Conservation (phyloP, 2,113 vertebrate species). For the Camelus dromedarius region DNA sequence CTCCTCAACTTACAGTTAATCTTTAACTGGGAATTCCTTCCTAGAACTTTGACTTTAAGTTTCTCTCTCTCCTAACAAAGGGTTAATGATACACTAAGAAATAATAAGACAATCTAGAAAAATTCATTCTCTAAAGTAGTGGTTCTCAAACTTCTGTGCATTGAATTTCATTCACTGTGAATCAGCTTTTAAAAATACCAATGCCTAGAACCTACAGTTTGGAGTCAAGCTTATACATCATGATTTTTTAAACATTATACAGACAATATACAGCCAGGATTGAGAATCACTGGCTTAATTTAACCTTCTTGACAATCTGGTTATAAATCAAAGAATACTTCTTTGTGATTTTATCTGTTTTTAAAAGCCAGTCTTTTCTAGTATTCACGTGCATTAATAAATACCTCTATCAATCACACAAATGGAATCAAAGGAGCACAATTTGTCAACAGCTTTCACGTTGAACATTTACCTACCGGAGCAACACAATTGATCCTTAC, state of each 20-base stretch:
- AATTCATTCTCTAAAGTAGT: slow-evolving; percentile 1
- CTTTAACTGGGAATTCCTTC: not conserved
- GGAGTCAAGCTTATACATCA: not conserved
- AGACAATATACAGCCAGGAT: not conserved
- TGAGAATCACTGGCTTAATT: not conserved
- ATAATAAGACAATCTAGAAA: not conserved
- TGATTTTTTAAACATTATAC: not conserved
- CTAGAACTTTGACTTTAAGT: not conserved
- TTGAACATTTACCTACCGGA: slow-evolving; percentile 88
- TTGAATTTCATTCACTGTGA: not conserved
- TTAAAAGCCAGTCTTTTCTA: not conserved
- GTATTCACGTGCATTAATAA: not conserved
- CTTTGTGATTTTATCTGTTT: not conserved
- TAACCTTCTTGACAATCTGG: slow-evolving; percentile 15
- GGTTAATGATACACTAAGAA: not conserved
- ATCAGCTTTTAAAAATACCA: slow-evolving; percentile 42
- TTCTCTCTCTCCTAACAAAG: slow-evolving; percentile 14
- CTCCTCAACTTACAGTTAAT: not conserved
- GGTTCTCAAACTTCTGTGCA: not conserved
- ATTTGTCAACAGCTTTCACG: not conserved
- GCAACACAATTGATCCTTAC: slow-evolving; percentile 94
- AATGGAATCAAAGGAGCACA: not conserved
- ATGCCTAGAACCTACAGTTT: not conserved
- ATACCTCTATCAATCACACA: not conserved
- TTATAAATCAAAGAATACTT: not conserved